Evolutionary conservation across 2,113 vertebrate genomes (phyloP).

Genomic region (Seriola dumerili): DNA sequence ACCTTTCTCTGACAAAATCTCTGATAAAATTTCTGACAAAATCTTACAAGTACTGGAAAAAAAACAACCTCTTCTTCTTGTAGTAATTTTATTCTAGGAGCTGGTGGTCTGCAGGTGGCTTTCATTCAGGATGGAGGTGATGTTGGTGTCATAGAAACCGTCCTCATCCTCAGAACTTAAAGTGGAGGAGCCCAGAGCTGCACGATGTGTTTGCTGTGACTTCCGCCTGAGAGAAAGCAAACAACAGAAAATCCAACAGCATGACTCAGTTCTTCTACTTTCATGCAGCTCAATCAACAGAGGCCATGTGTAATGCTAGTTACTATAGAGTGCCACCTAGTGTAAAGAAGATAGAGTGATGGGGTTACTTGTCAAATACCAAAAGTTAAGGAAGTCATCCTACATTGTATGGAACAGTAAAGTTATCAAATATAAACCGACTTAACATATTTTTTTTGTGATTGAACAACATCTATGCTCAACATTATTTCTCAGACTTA

Average conservation of each 20-base stretch:
- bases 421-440: not conserved
- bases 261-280: not conserved
- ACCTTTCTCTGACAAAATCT: constrained; percentile 11
- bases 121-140: constrained; percentile 88
- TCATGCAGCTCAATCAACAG: not conserved
- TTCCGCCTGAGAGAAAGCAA: constrained; percentile 85
- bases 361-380: not conserved
- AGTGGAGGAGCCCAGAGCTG: constrained; percentile 78
- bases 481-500: not conserved
- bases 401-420: not conserved
- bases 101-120: constrained; percentile 88
- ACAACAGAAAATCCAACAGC: not conserved
- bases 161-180: constrained; percentile 94
- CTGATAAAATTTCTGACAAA: constrained; percentile 15
- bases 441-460: not conserved
- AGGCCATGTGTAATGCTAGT: not conserved
- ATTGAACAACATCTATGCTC: not conserved
- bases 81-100: constrained; percentile 77
- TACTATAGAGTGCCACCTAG: constrained; percentile 68
- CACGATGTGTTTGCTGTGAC: constrained; percentile 77
- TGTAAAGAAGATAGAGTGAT: constrained; percentile 33
- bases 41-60: constrained; percentile 8
- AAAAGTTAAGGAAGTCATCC: not conserved
- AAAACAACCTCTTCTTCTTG: not conserved
- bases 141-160: constrained; percentile 84